Conservation (phyloP, 2,888 invertebrate genomes). For the Limnephilus auricula region DNA sequence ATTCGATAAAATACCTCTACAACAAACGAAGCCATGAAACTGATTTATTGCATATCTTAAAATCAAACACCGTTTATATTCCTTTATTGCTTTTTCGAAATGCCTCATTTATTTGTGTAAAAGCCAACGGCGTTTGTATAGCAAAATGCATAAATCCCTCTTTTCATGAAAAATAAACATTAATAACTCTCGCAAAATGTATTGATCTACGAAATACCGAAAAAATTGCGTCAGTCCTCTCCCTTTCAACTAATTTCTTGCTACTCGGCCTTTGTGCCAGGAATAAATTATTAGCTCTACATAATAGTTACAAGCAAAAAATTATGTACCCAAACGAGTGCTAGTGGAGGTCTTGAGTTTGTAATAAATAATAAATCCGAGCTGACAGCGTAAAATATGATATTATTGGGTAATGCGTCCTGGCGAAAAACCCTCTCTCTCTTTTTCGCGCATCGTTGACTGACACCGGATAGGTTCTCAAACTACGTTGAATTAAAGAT, state of each 20-base stretch:
- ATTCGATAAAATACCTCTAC: background rate
- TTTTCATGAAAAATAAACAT: constrained; percentile 44
- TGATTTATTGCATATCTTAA: background rate
- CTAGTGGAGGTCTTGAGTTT: constrained; percentile 4
- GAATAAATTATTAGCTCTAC: constrained; percentile 41
- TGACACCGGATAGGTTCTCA: constrained; percentile 12
- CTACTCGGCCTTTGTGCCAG: constrained; percentile 45
- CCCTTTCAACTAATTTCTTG: constrained; percentile 54
- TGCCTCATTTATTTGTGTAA: constrained; percentile 6
- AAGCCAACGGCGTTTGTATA: background rate
- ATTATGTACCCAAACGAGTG: constrained; percentile 30
- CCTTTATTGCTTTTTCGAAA: constrained; percentile 35
- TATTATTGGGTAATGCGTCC: constrained; percentile 61
- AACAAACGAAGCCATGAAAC: background rate
- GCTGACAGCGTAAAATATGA: constrained; percentile 65
- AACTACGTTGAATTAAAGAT: background rate
- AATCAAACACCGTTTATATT: constrained; percentile 6
- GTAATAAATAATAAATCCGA: constrained; percentile 62
- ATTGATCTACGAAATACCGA: constrained; percentile 41
- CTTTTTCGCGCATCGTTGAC: constrained; percentile 15
- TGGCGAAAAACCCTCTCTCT: constrained; percentile 28
- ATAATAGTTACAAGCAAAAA: constrained; percentile 32
- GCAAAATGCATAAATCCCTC: background rate
- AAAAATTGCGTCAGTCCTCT: background rate
- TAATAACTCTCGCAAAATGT: constrained; percentile 47